Percentiles rank a stretch among this genome's conserved stretches.
Evolutionary conservation across 2,113 vertebrate species (phyloP).

Genomic region (Tichodroma muraria): DNA sequence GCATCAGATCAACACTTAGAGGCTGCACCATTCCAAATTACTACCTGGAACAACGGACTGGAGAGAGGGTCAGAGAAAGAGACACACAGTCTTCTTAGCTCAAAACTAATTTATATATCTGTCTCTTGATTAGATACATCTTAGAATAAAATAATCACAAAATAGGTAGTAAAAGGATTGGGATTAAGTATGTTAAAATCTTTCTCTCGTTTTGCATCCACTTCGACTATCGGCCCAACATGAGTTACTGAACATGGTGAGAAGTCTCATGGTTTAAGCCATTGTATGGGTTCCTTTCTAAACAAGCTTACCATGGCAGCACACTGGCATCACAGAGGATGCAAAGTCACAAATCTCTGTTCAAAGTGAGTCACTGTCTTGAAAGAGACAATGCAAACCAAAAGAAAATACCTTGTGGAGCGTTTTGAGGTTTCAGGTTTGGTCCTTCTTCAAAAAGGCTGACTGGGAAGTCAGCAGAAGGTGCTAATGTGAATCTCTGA

Average conservation of each 20-base stretch:
- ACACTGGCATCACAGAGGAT: background rate
- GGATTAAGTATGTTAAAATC: background rate
- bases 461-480: constrained; percentile 63
- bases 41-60: background rate
- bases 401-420: constrained; percentile 41
- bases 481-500: constrained; percentile 79
- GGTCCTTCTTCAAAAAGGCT: constrained; percentile 27
- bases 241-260: background rate
- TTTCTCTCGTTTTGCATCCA: background rate
- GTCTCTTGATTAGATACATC: background rate
- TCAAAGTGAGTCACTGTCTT: background rate
- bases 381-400: background rate
- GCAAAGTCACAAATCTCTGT: background rate
- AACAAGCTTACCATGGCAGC: background rate
- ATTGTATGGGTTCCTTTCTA: background rate
- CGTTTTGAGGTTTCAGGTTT: background rate
- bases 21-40: background rate
- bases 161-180: background rate
- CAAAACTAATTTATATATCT: background rate
- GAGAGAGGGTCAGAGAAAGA: background rate
- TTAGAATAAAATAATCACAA: background rate
- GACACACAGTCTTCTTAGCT: background rate
- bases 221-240: background rate
- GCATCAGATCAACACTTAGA: background rate
- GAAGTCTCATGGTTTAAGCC: background rate